Conservation (phyloP, 2,888 invertebrate species). For the Drosophila parthenogenetica region DNA sequence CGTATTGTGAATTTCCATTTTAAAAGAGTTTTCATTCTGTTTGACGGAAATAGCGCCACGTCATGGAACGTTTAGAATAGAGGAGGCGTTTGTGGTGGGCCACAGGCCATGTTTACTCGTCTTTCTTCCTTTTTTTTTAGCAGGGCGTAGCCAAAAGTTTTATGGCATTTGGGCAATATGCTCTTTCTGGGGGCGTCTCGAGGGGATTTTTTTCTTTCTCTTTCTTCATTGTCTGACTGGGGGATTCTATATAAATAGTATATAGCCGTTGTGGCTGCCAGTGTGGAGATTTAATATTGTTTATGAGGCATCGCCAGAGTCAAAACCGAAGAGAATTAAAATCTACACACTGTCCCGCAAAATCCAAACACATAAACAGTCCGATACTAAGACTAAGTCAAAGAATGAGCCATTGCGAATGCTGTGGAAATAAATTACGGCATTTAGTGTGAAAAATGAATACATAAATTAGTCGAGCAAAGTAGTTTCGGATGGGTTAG, state of each 20-base stretch:
- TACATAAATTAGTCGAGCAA: conserved; percentile 62
- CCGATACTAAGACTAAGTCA: conserved; percentile 13
- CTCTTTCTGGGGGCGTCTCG: conserved; percentile 32
- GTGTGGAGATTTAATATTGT: conserved; percentile 74
- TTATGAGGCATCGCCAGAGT: conserved; percentile 75
- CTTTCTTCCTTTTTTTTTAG: neutral
- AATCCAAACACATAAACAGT: neutral
- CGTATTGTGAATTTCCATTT: conserved; percentile 45
- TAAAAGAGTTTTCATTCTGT: conserved; percentile 64
- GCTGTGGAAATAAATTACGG: conserved; percentile 74
- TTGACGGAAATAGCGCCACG: conserved; percentile 75
- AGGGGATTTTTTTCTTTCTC: conserved; percentile 49
- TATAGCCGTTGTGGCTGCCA: conserved; percentile 17
- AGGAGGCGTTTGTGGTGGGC: conserved; percentile 64
- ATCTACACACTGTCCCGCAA: conserved; percentile 51
- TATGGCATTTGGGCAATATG: conserved; percentile 65
- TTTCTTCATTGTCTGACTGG: conserved; percentile 43
- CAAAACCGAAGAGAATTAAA: conserved; percentile 71
- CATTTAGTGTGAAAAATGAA: conserved; percentile 76
- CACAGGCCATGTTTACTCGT: conserved; percentile 20
- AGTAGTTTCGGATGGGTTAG: conserved; percentile 16
- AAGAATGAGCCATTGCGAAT: conserved; percentile 58
- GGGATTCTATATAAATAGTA: conserved; percentile 42
- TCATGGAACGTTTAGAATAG: conserved; percentile 74
- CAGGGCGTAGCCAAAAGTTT: conserved; percentile 60